Evolutionary conservation across 35 echinoderm and acorn worm genomes (phyloP).

Genomic region (Patiria miniata): DNA sequence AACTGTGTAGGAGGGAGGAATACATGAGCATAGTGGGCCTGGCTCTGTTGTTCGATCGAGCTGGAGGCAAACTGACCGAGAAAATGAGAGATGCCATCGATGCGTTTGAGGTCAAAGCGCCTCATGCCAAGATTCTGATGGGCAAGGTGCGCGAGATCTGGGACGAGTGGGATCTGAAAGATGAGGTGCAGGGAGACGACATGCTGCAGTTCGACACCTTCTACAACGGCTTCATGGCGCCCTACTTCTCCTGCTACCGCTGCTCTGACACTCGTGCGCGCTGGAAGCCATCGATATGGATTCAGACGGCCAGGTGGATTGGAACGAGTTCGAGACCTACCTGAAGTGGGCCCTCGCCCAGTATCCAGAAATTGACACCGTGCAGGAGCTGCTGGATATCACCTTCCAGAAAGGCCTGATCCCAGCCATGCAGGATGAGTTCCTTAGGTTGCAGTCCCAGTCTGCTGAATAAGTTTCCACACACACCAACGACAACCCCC

Average conservation of each 20-base stretch:
- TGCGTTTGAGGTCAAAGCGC: neutral
- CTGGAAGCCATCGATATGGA: slow-evolving; percentile 66
- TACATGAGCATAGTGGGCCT: slow-evolving; percentile 26
- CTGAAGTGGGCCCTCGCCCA: slow-evolving; percentile 40
- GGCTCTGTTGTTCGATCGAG: slow-evolving; percentile 25
- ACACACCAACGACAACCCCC: too few species aligned
- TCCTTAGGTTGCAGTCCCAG: too few species aligned
- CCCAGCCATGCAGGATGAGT: too few species aligned
- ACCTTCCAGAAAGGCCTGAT: slow-evolving; percentile 51
- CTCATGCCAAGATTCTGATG: slow-evolving; percentile 18
- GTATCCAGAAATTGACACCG: slow-evolving; percentile 38
- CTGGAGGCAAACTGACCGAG: slow-evolving; percentile 18
- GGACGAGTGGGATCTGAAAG: too few species aligned
- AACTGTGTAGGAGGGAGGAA: slow-evolving; percentile 26
- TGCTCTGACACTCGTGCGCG: neutral
- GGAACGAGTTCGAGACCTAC: too few species aligned
- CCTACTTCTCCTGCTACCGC: too few species aligned
- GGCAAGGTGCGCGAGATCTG: slow-evolving; percentile 18
- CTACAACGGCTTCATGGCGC: too few species aligned
- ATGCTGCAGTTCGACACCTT: slow-evolving; percentile 39
- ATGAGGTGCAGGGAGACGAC: slow-evolving; percentile 20
- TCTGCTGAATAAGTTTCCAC: too few species aligned
- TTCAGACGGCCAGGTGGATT: slow-evolving; percentile 51
- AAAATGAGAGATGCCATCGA: slow-evolving; percentile 38
- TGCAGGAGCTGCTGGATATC: slow-evolving; percentile 49